Percentiles rank a stretch among this genome's conserved stretches.
Conservation (phyloP, 2,888 invertebrate genomes). For the Erpobdella octoculata region DNA sequence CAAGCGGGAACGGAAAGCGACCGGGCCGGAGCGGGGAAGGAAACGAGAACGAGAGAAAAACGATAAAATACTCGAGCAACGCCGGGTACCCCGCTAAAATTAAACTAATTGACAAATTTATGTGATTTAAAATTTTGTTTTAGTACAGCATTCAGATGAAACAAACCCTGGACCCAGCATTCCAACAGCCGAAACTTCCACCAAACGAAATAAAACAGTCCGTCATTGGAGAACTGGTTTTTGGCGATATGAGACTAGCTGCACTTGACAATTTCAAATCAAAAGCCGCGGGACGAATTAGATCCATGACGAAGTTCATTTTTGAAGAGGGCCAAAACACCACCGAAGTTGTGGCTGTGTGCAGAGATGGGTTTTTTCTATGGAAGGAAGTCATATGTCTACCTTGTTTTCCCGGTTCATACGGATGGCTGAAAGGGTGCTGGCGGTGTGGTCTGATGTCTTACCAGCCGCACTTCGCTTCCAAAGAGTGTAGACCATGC, state of each 20-base stretch:
- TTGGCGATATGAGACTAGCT: background rate
- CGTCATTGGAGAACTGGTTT: background rate
- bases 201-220: background rate
- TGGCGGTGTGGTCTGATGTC: background rate
- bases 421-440: background rate
- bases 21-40: too few species aligned
- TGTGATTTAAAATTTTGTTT: background rate
- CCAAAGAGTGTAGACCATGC: conserved; percentile 1
- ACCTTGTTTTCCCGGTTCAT: conserved; percentile 6
- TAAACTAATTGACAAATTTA: background rate
- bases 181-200: conserved; percentile 3
- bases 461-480: conserved; percentile 19
- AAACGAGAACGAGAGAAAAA: too few species aligned
- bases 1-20: too few species aligned
- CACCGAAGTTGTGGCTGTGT: background rate
- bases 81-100: background rate
- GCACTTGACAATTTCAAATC: background rate
- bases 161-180: background rate
- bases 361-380: conserved; percentile 16
- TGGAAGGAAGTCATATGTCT: conserved; percentile 8
- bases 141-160: conserved; percentile 23
- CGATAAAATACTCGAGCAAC: too few species aligned
- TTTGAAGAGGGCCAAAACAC: background rate
- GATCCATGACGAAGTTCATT: background rate
- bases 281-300: background rate